Conservation (phyloP, 2,888 invertebrate species). For the Sphinx pinastri region DNA sequence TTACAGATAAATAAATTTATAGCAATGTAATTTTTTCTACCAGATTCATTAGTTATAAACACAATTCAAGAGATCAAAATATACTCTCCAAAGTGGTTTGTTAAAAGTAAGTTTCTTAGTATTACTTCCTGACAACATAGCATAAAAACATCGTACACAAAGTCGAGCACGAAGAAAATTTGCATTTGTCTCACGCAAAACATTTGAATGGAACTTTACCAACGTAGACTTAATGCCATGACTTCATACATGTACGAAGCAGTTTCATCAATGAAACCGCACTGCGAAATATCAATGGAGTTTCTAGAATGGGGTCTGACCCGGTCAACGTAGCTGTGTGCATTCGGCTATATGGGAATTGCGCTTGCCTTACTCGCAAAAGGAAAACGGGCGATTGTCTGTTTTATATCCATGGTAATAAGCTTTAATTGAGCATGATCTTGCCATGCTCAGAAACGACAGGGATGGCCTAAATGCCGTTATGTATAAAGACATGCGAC, state of each 20-base stretch:
- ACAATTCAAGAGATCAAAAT: no score
- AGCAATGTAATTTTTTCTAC: no score
- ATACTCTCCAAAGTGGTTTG: background rate
- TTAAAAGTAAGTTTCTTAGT: background rate
- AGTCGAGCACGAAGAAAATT: background rate
- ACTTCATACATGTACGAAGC: conserved; percentile 41
- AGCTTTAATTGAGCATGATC: conserved; percentile 27
- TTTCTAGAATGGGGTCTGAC: conserved; percentile 74
- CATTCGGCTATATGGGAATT: conserved; percentile 41
- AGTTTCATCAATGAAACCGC: conserved; percentile 73
- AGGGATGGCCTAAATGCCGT: conserved; percentile 34
- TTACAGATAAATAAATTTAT: background rate
- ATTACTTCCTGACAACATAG: background rate
- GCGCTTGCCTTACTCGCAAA: conserved; percentile 47
- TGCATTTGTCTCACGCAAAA: conserved; percentile 8
- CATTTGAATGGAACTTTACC: conserved; percentile 18
- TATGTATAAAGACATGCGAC: conserved; percentile 34
- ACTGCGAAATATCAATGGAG: conserved; percentile 79
- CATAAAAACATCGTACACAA: conserved; percentile 6
- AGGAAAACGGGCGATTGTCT: conserved; percentile 39
- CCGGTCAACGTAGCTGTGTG: conserved; percentile 71
- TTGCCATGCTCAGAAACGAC: conserved; percentile 13
- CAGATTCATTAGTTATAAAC: no score
- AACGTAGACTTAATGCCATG: conserved; percentile 27
- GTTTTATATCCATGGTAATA: conserved; percentile 36